Percentiles rank a stretch among this genome's conserved stretches.
Conservation (phyloP, 2,113 vertebrate species). For the Dromas ardeola region DNA sequence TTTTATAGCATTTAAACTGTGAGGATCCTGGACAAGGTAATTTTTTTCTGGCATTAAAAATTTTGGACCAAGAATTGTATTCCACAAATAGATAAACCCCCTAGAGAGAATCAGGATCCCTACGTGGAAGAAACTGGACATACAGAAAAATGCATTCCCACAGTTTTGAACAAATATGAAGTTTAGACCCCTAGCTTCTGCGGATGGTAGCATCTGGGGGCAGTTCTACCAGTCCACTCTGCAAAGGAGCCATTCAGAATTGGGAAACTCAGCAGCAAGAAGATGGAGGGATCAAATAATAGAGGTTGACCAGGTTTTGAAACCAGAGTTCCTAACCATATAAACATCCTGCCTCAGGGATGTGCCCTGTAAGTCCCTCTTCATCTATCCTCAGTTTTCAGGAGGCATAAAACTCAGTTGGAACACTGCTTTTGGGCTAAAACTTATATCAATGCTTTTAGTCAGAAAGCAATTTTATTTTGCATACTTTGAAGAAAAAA, state of each 20-base stretch:
- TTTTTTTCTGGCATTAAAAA: neutral
- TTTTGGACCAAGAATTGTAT: neutral
- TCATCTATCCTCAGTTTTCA: neutral
- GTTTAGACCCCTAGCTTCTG: neutral
- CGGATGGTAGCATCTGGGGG: neutral
- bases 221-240: neutral
- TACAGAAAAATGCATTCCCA: neutral
- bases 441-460: neutral
- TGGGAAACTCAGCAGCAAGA: neutral
- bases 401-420: neutral
- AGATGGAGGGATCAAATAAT: neutral
- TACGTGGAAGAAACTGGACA: neutral
- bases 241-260: neutral
- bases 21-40: neutral
- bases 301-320: neutral
- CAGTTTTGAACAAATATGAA: neutral
- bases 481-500: neutral
- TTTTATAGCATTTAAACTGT: neutral
- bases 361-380: neutral
- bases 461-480: constrained; percentile 12
- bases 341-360: neutral
- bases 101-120: neutral
- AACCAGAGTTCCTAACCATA: neutral
- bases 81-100: neutral
- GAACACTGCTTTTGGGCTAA: neutral